A percentile compares a stretch with the other conserved stretches of the same genome.
Evolutionary conservation across 2,113 vertebrate genomes (phyloP).

Genomic region (Psittacula cyanocephala): DNA sequence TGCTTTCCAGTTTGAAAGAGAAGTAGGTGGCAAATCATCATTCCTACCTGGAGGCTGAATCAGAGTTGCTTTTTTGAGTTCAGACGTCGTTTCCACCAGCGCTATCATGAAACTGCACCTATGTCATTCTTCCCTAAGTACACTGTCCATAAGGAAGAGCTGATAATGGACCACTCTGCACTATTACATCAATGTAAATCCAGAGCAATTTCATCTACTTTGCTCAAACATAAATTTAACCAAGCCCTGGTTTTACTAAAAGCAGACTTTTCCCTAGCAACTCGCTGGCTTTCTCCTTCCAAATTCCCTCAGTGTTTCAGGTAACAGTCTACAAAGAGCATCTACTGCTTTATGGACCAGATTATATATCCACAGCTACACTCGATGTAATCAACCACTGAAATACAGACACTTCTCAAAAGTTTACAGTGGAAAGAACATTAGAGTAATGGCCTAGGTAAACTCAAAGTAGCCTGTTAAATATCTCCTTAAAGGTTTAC

Average conservation of each 20-base stretch:
- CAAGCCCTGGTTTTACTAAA: neutral
- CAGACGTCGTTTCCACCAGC: neutral
- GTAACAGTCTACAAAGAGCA: neutral
- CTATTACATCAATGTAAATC: neutral
- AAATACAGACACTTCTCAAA: neutral
- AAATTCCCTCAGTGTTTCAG: neutral
- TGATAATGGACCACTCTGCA: neutral
- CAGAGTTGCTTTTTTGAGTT: neutral
- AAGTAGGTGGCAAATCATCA: neutral
- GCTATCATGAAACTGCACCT: neutral
- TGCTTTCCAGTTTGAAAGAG: neutral
- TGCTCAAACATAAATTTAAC: neutral
- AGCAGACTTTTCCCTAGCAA: neutral
- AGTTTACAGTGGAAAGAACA: neutral
- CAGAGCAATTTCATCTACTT: neutral
- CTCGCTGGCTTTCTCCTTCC: neutral
- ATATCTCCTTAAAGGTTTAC: neutral
- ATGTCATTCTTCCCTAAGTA: neutral
- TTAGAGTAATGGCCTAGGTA: neutral
- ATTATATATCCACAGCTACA: neutral
- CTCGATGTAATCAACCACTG: accelerated
- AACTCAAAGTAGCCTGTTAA: neutral
- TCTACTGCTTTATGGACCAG: neutral
- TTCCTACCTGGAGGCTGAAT: neutral
- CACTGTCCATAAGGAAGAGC: neutral